These are phyloP conservation scores for Cerastoderma edule DNA, from an alignment of 2,888 invertebrate genomes.

Conservation along the genomic window DNA sequence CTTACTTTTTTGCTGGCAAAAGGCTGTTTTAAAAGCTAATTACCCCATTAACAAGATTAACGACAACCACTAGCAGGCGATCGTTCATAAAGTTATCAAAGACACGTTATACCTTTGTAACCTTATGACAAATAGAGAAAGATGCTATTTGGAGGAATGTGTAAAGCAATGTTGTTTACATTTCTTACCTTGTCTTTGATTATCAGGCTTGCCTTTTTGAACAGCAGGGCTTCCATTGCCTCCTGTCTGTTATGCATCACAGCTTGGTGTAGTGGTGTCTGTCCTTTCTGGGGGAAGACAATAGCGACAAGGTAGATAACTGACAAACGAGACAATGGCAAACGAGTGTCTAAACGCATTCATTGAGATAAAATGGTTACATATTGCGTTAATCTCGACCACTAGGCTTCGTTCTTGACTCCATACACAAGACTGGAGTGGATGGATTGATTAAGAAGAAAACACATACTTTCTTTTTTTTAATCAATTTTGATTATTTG, in stretches of 20 bases:
- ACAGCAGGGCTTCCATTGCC: conserved; percentile 32
- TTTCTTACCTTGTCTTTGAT: conserved; percentile 27
- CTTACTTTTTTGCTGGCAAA: too few relatives aligned
- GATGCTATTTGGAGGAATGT: neutral
- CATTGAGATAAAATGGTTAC: neutral
- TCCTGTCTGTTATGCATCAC: conserved; percentile 23
- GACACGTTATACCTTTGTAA: too few relatives aligned
- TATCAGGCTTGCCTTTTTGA: conserved; percentile 14
- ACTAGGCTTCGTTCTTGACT: neutral
- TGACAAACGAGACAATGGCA: neutral
- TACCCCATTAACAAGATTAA: too few relatives aligned
- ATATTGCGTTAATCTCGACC: neutral
- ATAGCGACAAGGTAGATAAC: neutral
- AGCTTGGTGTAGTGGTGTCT: conserved; percentile 29
- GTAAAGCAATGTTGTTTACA: conserved; percentile 1
- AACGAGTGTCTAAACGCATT: neutral
- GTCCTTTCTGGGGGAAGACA: conserved; percentile 17
- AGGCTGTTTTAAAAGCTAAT: neutral
- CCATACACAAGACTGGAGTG: neutral
- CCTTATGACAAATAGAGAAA: neutral
- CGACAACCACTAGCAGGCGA: too few relatives aligned
- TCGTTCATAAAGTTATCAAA: too few relatives aligned
- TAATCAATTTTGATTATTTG: too few relatives aligned
- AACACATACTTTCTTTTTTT: neutral
- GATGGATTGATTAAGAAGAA: neutral